Conservation (phyloP, 2,113 vertebrate species). For the Procavia capensis region DNA sequence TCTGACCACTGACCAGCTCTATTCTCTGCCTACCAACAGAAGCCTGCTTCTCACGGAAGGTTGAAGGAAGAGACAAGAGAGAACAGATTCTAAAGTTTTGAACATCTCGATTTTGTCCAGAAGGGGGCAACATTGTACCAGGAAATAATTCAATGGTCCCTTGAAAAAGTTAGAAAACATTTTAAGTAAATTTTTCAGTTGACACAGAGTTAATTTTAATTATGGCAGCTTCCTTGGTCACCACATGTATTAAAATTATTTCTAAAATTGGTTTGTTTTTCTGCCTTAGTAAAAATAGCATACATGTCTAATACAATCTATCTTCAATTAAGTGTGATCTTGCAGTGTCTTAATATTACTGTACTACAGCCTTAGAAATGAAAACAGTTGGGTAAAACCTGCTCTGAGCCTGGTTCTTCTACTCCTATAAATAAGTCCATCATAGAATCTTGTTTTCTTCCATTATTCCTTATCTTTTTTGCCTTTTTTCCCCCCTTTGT, state of each 20-base stretch:
- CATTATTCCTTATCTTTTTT: neutral
- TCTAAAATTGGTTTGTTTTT: neutral
- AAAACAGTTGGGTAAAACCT: neutral
- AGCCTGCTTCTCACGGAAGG: neutral
- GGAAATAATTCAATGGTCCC: neutral
- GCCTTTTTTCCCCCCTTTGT: neutral
- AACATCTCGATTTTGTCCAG: constrained; percentile 49
- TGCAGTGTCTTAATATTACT: neutral
- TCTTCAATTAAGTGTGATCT: neutral
- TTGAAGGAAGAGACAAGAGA: neutral
- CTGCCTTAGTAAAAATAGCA: neutral
- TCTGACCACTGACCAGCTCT: neutral
- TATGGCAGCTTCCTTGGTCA: neutral
- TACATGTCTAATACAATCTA: neutral
- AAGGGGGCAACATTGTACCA: constrained; percentile 70
- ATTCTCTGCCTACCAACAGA: neutral
- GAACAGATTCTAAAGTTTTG: neutral
- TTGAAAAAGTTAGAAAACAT: neutral
- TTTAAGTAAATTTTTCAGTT: neutral
- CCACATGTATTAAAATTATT: neutral
- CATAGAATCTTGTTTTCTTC: neutral
- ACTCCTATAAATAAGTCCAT: neutral
- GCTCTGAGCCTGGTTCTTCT: neutral
- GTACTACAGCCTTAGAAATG: neutral
- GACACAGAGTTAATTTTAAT: neutral